phyloP scores from a whole-genome alignment of 2,888 invertebrate genomes.

The Drosophila suboccidentalis region DNA sequence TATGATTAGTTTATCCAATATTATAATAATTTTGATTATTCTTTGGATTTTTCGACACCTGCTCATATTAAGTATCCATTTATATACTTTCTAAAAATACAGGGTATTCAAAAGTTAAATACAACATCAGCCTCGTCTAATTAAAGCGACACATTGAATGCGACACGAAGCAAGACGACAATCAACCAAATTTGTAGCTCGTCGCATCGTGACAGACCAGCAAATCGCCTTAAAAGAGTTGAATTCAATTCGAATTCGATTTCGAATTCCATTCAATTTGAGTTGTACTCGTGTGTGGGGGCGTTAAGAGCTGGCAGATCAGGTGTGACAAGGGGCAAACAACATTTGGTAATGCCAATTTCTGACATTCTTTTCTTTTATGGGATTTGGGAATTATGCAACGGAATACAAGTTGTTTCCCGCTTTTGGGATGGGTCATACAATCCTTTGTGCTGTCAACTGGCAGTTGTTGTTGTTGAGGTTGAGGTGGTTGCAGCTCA shows the following conservation, averaged over 20 bases:
- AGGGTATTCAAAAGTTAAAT: constrained; percentile 1
- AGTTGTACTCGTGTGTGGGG: constrained; percentile 40
- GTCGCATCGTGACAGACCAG: constrained; percentile 57
- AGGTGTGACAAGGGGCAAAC: constrained; percentile 23
- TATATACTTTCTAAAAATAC: background rate
- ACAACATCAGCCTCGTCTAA: constrained; percentile 26
- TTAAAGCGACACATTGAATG: constrained; percentile 37
- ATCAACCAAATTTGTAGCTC: constrained; percentile 56
- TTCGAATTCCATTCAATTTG: constrained; percentile 1
- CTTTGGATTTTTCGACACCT: background rate
- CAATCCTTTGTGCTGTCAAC: constrained; percentile 58
- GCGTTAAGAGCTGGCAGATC: constrained; percentile 10
- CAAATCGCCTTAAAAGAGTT: constrained; percentile 71
- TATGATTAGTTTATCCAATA: no score
- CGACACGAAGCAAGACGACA: constrained; percentile 23
- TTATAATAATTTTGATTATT: no score
- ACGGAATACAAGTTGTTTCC: constrained; percentile 10
- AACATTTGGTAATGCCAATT: constrained; percentile 45
- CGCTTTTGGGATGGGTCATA: constrained; percentile 12
- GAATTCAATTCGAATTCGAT: constrained; percentile 14
- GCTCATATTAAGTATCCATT: background rate
- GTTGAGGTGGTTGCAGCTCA: constrained; percentile 27
- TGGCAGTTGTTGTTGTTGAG: constrained; percentile 35
- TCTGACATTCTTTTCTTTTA: constrained; percentile 29
- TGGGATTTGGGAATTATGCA: constrained; percentile 9